Percentiles rank a stretch among this genome's conserved stretches.
Conservation (phyloP, 2,888 invertebrate species). For the Agapetus fuscipes region DNA sequence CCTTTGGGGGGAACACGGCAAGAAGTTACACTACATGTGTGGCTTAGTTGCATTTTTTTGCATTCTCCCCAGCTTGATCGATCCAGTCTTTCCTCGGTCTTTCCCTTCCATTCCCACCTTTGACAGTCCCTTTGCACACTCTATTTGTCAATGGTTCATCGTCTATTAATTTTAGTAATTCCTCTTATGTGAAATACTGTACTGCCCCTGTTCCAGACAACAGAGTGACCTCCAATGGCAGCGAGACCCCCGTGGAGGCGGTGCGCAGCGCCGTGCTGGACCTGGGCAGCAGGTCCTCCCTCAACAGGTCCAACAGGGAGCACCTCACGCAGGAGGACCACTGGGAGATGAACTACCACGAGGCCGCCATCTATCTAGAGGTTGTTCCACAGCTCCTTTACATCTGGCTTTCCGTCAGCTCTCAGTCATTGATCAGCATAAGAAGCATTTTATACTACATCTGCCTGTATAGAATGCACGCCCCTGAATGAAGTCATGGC, state of each 20-base stretch:
- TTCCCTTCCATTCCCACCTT: too few species aligned
- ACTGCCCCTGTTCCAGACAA: background rate
- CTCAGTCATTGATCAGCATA: background rate
- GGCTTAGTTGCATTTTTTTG: too few species aligned
- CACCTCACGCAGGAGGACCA: constrained; percentile 48
- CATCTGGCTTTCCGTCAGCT: background rate
- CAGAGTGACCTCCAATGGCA: constrained; percentile 29
- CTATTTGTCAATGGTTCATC: too few species aligned
- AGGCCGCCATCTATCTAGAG: constrained; percentile 81
- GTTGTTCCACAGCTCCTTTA: constrained; percentile 33
- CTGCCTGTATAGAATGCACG: background rate
- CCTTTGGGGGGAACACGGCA: too few species aligned
- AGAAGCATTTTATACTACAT: too few species aligned
- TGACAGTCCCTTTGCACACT: too few species aligned
- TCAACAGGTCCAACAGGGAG: constrained; percentile 43
- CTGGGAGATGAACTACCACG: constrained; percentile 87
- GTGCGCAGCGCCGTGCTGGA: constrained; percentile 37
- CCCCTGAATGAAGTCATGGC: too few species aligned
- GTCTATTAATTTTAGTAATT: too few species aligned
- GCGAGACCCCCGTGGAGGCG: constrained; percentile 29
- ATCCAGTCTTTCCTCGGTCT: too few species aligned
- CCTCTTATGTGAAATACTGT: too few species aligned
- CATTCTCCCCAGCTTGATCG: too few species aligned
- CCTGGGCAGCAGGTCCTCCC: constrained; percentile 54
- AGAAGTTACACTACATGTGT: too few species aligned